Conservation (phyloP, 92 coral and sea anemone genomes). For the Desmophyllum pertusum region DNA sequence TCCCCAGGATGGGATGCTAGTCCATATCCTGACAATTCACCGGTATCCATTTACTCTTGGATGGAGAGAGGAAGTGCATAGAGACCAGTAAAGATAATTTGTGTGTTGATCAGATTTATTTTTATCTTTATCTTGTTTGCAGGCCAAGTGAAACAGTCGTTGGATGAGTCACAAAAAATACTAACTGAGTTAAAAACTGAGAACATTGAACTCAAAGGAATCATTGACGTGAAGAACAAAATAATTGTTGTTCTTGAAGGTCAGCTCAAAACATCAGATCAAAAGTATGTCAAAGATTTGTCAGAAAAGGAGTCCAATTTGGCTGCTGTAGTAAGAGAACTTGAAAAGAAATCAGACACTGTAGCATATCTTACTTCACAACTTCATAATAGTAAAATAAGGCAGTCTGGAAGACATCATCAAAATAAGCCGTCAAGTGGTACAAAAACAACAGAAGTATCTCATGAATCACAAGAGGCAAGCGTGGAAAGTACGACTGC, state of each 20-base stretch:
- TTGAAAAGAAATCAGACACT: conserved; percentile 90
- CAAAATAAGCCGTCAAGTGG: conserved; percentile 39
- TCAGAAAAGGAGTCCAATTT: conserved; percentile 70
- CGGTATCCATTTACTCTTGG: no score
- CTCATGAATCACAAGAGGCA: conserved; percentile 24
- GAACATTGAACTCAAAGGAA: conserved; percentile 77
- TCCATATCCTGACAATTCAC: no score
- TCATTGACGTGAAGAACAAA: conserved; percentile 78
- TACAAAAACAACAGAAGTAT: conserved; percentile 19
- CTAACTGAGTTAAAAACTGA: conserved; percentile 71
- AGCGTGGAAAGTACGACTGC: conserved; percentile 39
- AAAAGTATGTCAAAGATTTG: conserved; percentile 67
- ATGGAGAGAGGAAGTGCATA: no score
- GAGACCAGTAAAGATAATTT: background rate
- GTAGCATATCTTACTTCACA: conserved; percentile 94
- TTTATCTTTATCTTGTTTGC: conserved; percentile 18
- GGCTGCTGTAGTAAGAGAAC: conserved; percentile 74
- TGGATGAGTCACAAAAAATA: conserved; percentile 55
- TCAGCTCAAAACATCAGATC: conserved; percentile 71
- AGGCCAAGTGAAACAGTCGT: conserved; percentile 64
- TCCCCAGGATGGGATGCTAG: no score
- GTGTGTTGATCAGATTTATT: background rate
- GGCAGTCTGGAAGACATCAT: conserved; percentile 64
- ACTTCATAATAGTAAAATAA: conserved; percentile 83
- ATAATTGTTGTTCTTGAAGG: conserved; percentile 77